Evolutionary conservation across 30 jellyfish, hydroid and myxozoan genomes (phyloP).

Genomic region (Euphysa ruthae): DNA sequence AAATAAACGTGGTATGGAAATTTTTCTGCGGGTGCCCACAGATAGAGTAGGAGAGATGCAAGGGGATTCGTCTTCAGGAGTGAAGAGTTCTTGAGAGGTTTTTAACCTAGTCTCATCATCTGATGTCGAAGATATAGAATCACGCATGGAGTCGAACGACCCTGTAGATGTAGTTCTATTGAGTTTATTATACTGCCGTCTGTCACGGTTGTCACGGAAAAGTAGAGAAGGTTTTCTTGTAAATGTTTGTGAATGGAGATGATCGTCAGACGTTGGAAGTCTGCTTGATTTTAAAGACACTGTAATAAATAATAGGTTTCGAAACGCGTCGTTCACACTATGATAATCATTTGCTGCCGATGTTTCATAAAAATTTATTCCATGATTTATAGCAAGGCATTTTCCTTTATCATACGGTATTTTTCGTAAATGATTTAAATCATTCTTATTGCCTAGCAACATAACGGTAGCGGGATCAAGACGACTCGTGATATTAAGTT

Average conservation of each 20-base stretch:
- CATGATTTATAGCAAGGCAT: conserved; percentile 59
- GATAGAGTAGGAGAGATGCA: conserved; percentile 14
- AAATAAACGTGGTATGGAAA: conserved; percentile 19
- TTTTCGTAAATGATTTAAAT: conserved; percentile 57
- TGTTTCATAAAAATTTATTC: conserved; percentile 66
- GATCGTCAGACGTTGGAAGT: conserved; percentile 2
- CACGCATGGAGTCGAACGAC: conserved; percentile 13
- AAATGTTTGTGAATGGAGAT: not conserved
- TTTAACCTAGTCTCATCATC: conserved; percentile 20
- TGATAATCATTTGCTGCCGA: conserved; percentile 86
- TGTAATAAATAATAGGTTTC: conserved; percentile 49
- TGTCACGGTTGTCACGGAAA: not conserved
- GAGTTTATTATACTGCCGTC: not conserved
- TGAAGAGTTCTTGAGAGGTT: too few relatives aligned
- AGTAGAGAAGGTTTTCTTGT: not conserved
- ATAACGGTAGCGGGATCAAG: conserved; percentile 44
- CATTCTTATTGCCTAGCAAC: conserved; percentile 73
- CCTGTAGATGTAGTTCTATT: conserved; percentile 25
- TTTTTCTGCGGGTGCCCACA: conserved; percentile 20
- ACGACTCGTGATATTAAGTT: conserved; percentile 45
- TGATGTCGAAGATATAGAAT: conserved; percentile 16
- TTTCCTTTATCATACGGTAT: conserved; percentile 60
- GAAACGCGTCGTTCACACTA: conserved; percentile 49
- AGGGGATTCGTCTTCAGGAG: not conserved
- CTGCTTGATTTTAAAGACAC: conserved; percentile 39